These are phyloP conservation scores for Hyperoplus immaculatus DNA, from an alignment of 2,797 vertebrate genomes.

Conservation along the genomic window DNA sequence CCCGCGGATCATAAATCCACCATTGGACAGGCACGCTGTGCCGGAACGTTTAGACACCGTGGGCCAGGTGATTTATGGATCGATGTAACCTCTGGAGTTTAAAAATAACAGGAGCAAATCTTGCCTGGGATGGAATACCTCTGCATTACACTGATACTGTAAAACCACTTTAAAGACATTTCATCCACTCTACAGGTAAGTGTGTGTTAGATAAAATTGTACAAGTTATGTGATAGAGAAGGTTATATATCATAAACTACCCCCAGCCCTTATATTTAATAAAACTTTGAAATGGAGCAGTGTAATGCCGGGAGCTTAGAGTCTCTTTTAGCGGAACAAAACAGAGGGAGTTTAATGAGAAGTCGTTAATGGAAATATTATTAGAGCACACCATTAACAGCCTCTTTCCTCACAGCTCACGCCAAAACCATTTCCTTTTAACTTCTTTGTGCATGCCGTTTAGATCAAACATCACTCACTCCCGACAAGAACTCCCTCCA, in stretches of 20 bases:
- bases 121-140: conserved; percentile 72
- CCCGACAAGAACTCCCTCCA: conserved; percentile 18
- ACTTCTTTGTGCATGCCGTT: conserved; percentile 50
- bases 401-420: conserved; percentile 55
- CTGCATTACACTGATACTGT: conserved; percentile 59
- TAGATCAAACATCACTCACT: conserved; percentile 51
- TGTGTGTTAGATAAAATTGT: conserved; percentile 33
- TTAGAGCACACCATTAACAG: conserved; percentile 65
- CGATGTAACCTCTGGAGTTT: conserved; percentile 76
- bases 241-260: conserved; percentile 49
- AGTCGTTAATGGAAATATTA: conserved; percentile 73
- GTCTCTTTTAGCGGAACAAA: conserved; percentile 51
- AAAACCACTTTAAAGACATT: conserved; percentile 70
- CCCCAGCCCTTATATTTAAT: conserved; percentile 45
- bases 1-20: conserved; percentile 72
- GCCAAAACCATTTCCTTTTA: conserved; percentile 68
- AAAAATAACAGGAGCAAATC: conserved; percentile 82
- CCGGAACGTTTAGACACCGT: conserved; percentile 63
- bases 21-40: conserved; percentile 65
- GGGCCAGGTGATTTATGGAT: conserved; percentile 79
- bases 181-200: conserved; percentile 62
- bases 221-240: conserved; percentile 47
- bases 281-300: conserved; percentile 27
- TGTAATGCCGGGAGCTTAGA: conserved; percentile 52
- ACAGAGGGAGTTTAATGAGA: conserved; percentile 68